These are phyloP conservation scores for Odontamblyopus lacepedii DNA, from an alignment of 2,797 vertebrate species.

Conservation along the genomic window DNA sequence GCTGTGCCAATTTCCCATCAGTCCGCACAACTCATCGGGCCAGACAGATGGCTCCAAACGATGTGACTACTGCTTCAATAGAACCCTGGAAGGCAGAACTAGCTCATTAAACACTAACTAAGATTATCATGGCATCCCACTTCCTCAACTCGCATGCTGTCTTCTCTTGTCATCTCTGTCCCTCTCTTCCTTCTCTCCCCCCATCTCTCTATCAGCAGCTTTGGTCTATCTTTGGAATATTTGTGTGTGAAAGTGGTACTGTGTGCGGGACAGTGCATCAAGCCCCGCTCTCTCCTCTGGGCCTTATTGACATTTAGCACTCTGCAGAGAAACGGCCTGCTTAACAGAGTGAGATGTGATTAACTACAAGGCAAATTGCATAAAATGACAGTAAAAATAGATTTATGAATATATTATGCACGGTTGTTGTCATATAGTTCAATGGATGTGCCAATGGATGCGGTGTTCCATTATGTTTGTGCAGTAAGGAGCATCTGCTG, in stretches of 20 bases:
- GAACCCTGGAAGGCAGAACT: conserved; percentile 66
- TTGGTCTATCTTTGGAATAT: conserved; percentile 46
- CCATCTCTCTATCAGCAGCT: conserved; percentile 36
- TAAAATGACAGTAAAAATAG: conserved; percentile 45
- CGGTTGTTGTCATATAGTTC: neutral
- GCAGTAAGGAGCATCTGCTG: conserved; percentile 27
- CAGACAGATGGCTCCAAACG: conserved; percentile 70
- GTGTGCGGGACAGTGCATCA: conserved; percentile 43
- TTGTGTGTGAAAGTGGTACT: conserved; percentile 24
- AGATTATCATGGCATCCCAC: conserved; percentile 61
- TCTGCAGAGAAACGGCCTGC: conserved; percentile 40
- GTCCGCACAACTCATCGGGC: conserved; percentile 32
- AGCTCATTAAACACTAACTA: conserved; percentile 69
- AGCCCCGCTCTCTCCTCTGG: conserved; percentile 49
- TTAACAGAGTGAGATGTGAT: conserved; percentile 46
- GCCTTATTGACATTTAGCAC: conserved; percentile 63
- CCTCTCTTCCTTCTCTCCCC: conserved; percentile 18
- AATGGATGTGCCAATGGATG: conserved; percentile 17
- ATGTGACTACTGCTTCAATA: conserved; percentile 68
- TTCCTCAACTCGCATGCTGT: conserved; percentile 39
- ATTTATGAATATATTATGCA: conserved; percentile 37
- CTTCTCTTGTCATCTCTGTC: conserved; percentile 39
- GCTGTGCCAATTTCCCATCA: conserved; percentile 51
- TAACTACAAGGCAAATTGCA: conserved; percentile 38
- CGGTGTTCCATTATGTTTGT: conserved; percentile 13